These are phyloP conservation scores for Dreissena polymorpha DNA, from an alignment of 1,140 invertebrate species.

Conservation along the genomic window DNA sequence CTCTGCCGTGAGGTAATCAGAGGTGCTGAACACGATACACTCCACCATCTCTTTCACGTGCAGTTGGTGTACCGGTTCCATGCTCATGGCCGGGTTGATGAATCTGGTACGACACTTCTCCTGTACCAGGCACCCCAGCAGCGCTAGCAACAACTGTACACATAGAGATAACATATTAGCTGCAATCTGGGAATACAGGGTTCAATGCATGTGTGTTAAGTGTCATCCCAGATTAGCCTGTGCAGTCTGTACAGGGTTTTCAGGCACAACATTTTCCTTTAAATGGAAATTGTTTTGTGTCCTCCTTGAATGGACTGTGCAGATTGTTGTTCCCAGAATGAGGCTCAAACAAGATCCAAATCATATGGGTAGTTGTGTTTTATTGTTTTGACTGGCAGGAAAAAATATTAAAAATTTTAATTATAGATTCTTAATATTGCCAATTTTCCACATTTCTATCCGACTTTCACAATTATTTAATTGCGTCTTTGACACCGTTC, in stretches of 20 bases:
- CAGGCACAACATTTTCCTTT: neutral
- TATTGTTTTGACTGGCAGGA: too few species aligned
- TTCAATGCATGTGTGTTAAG: neutral
- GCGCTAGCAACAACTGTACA: conserved; percentile 30
- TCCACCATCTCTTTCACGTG: conserved; percentile 47
- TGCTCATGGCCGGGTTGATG: conserved; percentile 23
- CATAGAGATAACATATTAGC: neutral
- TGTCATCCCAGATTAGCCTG: too few species aligned
- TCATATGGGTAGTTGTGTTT: too few species aligned
- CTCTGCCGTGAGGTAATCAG: conserved; percentile 1
- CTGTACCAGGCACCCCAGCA: conserved; percentile 36
- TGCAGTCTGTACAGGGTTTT: too few species aligned
- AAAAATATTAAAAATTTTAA: too few species aligned
- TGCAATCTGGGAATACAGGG: neutral
- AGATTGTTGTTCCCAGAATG: neutral
- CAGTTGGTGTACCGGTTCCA: conserved; percentile 16
- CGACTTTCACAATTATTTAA: too few species aligned
- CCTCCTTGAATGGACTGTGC: neutral
- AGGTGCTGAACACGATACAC: neutral
- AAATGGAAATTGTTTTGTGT: neutral
- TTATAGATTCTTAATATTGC: too few species aligned
- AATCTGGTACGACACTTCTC: conserved; percentile 33
- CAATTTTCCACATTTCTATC: too few species aligned
- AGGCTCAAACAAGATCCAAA: too few species aligned
- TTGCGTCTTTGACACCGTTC: too few species aligned